Percentiles rank a stretch among this genome's conserved stretches.
Conservation (phyloP, 2,888 invertebrate genomes). For the Papilio protenor region DNA sequence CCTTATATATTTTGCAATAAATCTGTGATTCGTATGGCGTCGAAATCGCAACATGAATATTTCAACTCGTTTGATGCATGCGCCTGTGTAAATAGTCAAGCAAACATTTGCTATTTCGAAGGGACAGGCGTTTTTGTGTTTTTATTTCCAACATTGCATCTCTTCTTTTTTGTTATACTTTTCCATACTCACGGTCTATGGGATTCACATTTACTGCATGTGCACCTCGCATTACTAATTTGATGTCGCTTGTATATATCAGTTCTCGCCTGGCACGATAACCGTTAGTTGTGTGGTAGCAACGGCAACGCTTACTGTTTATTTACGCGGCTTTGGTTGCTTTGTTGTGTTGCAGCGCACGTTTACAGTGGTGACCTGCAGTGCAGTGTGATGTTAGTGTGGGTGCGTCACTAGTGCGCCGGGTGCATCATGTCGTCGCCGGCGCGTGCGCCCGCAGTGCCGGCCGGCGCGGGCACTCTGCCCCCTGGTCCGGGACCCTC, state of each 20-base stretch:
- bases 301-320: slow-evolving; percentile 65
- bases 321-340: slow-evolving; percentile 80
- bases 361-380: slow-evolving; percentile 72
- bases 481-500: slow-evolving; percentile 85
- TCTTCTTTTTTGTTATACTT: background rate
- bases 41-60: background rate
- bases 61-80: slow-evolving; percentile 7
- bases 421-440: slow-evolving; percentile 52
- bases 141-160: slow-evolving; percentile 2
- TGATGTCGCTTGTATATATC: slow-evolving; percentile 45
- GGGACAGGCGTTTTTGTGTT: slow-evolving; percentile 27
- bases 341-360: slow-evolving; percentile 79
- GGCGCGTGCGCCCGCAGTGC: slow-evolving; percentile 58
- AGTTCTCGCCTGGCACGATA: slow-evolving; percentile 52
- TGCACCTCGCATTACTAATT: slow-evolving; percentile 23
- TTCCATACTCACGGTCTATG: slow-evolving; percentile 3
- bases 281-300: slow-evolving; percentile 55
- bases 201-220: slow-evolving; percentile 7
- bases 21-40: background rate
- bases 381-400: slow-evolving; percentile 68
- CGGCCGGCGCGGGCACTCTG: slow-evolving; percentile 77
- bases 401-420: slow-evolving; percentile 59
- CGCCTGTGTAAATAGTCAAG: slow-evolving; percentile 1
- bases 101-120: slow-evolving; percentile 35
- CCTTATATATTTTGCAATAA: background rate